phyloP scores from a whole-genome alignment of 2,888 invertebrate species.

The Euproctis similis region DNA sequence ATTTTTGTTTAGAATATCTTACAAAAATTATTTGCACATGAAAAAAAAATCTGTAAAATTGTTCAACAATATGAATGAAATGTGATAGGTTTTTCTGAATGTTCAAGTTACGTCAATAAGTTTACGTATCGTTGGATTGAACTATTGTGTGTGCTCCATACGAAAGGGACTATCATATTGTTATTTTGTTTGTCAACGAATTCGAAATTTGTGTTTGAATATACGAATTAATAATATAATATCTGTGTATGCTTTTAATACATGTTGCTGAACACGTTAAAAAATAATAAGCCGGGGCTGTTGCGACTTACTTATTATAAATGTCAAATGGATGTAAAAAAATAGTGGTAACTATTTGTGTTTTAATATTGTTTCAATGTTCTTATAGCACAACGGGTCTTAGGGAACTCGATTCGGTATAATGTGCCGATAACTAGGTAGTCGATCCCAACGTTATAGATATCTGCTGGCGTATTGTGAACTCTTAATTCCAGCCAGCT shows the following conservation, averaged over 20 bases:
- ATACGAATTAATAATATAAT: conserved; percentile 13
- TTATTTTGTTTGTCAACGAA: conserved; percentile 25
- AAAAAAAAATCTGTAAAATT: conserved; percentile 10
- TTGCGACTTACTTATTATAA: conserved; percentile 38
- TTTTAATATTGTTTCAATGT: conserved; percentile 26
- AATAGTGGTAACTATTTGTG: conserved; percentile 27
- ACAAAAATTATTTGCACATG: too few species aligned
- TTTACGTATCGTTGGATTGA: neutral
- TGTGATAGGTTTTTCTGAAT: neutral
- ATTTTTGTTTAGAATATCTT: too few species aligned
- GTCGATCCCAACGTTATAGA: too few species aligned
- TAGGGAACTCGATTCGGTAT: conserved; percentile 29
- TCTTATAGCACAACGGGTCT: conserved; percentile 46
- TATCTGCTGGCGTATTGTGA: too few species aligned
- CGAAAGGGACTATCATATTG: conserved; percentile 22
- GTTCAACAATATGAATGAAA: conserved; percentile 5
- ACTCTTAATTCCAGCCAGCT: too few species aligned
- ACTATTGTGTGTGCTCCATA: conserved; percentile 7
- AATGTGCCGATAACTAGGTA: too few species aligned
- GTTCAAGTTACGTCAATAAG: neutral
- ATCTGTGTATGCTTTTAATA: conserved; percentile 11
- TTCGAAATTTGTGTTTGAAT: conserved; percentile 25
- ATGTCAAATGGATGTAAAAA: conserved; percentile 20
- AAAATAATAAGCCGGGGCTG: conserved; percentile 43
- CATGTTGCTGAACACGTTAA: conserved; percentile 11